Conservation (phyloP, 1,140 invertebrate species). For the Bacillus rossius region DNA sequence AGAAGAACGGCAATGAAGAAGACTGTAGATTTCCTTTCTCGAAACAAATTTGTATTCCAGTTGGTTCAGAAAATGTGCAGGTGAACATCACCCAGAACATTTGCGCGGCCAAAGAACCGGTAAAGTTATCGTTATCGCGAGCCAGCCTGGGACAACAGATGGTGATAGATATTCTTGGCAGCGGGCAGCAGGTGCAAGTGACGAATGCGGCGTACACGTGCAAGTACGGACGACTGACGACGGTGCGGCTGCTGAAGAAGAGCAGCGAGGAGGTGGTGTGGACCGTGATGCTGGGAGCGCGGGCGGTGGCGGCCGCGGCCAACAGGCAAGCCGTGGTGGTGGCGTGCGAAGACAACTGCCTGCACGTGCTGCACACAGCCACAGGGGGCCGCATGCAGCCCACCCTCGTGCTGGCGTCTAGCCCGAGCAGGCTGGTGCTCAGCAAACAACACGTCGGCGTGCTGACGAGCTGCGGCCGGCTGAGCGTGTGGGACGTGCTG, state of each 20-base stretch:
- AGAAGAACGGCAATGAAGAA: neutral
- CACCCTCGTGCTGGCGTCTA: slow-evolving; percentile 55
- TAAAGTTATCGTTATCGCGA: too few relatives aligned
- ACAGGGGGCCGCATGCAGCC: slow-evolving; percentile 53
- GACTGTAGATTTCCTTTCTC: neutral
- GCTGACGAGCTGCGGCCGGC: slow-evolving; percentile 28
- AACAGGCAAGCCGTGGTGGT: slow-evolving; percentile 49
- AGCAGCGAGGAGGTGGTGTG: neutral
- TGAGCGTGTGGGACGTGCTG: slow-evolving; percentile 34
- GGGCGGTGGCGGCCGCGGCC: slow-evolving; percentile 48
- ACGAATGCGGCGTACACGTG: slow-evolving; percentile 19
- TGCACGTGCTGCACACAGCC: slow-evolving; percentile 54
- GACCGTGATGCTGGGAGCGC: slow-evolving; percentile 34
- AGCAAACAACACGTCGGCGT: slow-evolving; percentile 28
- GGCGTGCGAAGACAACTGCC: slow-evolving; percentile 57
- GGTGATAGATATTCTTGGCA: too few relatives aligned
- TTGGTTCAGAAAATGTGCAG: neutral
- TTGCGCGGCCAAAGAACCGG: too few relatives aligned
- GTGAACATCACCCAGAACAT: too few relatives aligned
- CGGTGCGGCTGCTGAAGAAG: slow-evolving; percentile 13
- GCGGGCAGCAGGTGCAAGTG: slow-evolving; percentile 1
- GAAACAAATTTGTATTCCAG: neutral
- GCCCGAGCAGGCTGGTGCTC: slow-evolving; percentile 45
- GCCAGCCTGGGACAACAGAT: too few relatives aligned
- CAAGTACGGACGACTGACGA: slow-evolving; percentile 19